phyloP scores from a whole-genome alignment of 2,797 vertebrate species.

The Dendrocincla tyrannina region DNA sequence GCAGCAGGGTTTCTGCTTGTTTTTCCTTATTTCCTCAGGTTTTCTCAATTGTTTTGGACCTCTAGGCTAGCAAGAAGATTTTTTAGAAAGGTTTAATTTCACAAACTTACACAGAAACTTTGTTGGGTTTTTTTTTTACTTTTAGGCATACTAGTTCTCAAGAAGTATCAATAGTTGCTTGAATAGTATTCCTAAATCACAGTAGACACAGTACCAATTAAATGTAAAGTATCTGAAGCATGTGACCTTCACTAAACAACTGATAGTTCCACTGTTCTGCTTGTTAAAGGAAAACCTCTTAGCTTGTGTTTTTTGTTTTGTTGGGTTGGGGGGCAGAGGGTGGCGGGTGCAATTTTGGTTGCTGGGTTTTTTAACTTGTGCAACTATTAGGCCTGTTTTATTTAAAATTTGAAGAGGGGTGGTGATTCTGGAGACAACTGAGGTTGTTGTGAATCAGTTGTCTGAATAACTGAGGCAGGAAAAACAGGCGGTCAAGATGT shows the following conservation, averaged over 20 bases:
- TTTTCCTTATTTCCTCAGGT: neutral
- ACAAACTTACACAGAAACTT: neutral
- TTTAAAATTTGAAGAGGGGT: neutral
- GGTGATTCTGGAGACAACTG: neutral
- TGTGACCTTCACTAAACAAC: neutral
- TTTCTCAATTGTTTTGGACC: neutral
- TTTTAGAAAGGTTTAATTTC: neutral
- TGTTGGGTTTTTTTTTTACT: neutral
- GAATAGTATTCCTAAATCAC: neutral
- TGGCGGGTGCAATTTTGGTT: neutral
- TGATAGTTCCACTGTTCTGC: neutral
- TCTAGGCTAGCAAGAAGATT: neutral
- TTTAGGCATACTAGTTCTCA: neutral
- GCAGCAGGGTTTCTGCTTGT: neutral
- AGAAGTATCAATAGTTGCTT: neutral
- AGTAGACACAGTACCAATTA: neutral
- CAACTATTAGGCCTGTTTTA: neutral
- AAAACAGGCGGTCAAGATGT: no score
- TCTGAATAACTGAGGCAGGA: neutral
- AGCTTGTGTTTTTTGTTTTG: neutral
- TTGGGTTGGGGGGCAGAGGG: neutral
- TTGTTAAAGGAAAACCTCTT: neutral
- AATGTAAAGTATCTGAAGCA: neutral
- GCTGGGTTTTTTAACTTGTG: neutral
- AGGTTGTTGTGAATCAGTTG: neutral